Evolutionary conservation across 2,888 invertebrate species (phyloP).

Genomic region (Lydus trimaculatus): DNA sequence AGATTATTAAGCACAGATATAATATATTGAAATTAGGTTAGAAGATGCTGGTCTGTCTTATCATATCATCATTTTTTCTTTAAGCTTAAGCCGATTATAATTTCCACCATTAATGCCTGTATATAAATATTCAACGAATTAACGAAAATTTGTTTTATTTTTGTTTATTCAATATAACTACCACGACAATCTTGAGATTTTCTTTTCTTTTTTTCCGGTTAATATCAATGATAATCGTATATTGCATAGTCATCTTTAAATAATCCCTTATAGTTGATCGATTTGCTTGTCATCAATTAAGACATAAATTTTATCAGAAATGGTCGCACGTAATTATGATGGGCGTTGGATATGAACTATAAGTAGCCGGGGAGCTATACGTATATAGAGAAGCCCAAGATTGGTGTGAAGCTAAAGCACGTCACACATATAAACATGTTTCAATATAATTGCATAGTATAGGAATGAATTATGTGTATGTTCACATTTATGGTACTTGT

Average conservation of each 20-base stretch:
- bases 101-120: neutral
- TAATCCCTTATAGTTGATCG: conserved; percentile 9
- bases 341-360: conserved; percentile 4
- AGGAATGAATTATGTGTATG: neutral
- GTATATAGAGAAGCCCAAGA: conserved; percentile 1
- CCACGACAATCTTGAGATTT: neutral
- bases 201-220: neutral
- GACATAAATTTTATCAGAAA: conserved; percentile 16
- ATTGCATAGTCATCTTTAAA: conserved; percentile 1
- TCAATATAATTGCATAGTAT: conserved; percentile 8
- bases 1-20: neutral
- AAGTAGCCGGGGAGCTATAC: neutral
- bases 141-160: neutral
- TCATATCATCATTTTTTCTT: too few species aligned
- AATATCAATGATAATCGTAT: neutral
- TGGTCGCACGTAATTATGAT: conserved; percentile 13
- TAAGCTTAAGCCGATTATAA: too few species aligned
- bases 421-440: conserved; percentile 9
- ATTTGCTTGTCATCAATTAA: conserved; percentile 19
- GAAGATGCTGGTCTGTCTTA: neutral
- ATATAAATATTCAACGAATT: too few species aligned
- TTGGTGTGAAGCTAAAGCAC: conserved; percentile 11
- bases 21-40: neutral
- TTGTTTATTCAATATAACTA: neutral
- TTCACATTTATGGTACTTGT: neutral